Evolutionary conservation across 1,140 invertebrate species (phyloP).

Genomic region (Neuroterus valhalla): DNA sequence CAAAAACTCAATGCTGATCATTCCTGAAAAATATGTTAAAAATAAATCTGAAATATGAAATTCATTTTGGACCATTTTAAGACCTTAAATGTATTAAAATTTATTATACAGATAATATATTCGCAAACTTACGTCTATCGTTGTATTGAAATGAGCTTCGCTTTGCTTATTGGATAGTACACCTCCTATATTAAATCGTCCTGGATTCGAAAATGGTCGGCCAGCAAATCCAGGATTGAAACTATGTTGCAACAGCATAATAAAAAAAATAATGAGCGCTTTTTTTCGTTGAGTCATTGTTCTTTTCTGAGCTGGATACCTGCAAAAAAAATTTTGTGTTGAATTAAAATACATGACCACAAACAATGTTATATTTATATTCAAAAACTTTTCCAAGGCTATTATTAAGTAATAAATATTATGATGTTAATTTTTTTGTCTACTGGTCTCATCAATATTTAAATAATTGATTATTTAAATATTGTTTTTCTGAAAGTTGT

Average conservation of each 20-base stretch:
- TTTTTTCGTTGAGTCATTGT: conserved; percentile 50
- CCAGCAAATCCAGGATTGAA: conserved; percentile 43
- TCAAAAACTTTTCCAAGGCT: too few relatives aligned
- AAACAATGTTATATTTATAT: too few relatives aligned
- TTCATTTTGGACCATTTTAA: too few relatives aligned
- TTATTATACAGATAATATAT: conserved; percentile 26
- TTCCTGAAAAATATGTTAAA: too few relatives aligned
- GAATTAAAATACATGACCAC: too few relatives aligned
- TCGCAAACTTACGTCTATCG: conserved; percentile 83
- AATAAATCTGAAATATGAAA: too few relatives aligned
- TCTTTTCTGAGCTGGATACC: conserved; percentile 13
- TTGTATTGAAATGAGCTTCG: conserved; percentile 84
- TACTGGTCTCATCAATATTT: too few relatives aligned
- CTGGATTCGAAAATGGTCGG: conserved; percentile 77
- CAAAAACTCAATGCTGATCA: too few relatives aligned
- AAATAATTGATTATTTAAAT: too few relatives aligned
- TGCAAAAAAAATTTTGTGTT: neutral
- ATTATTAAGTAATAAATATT: too few relatives aligned
- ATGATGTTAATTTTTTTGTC: too few relatives aligned
- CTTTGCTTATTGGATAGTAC: conserved; percentile 89
- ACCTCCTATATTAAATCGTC: conserved; percentile 90
- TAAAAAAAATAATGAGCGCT: conserved; percentile 47
- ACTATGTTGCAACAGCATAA: conserved; percentile 50
- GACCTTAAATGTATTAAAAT: conserved; percentile 15
- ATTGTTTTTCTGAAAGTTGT: too few relatives aligned